Evolutionary conservation across 2,888 invertebrate genomes (phyloP).

Genomic region (Theristus sp.): DNA sequence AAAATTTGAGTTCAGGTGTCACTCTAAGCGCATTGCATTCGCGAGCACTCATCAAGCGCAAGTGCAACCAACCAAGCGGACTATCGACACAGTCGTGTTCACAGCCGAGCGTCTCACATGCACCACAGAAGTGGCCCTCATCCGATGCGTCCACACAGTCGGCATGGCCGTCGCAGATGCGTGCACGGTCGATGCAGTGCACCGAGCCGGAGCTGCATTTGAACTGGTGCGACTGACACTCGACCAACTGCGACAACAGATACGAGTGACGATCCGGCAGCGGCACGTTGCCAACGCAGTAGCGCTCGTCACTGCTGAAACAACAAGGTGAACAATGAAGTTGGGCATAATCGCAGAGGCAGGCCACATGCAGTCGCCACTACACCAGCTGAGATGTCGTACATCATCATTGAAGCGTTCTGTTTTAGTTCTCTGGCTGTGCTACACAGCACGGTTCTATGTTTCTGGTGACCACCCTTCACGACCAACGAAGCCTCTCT

Average conservation of each 20-base stretch:
- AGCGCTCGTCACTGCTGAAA: slow-evolving; percentile 10
- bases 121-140: slow-evolving; percentile 19
- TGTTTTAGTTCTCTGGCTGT: too few species aligned
- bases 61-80: slow-evolving; percentile 5
- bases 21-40: neutral
- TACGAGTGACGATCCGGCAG: neutral
- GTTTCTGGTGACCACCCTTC: too few species aligned
- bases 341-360: too few species aligned
- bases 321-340: too few species aligned
- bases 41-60: neutral
- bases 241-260: neutral
- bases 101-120: slow-evolving; percentile 10
- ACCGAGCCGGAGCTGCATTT: neutral
- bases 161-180: slow-evolving; percentile 13
- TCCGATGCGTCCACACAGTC: slow-evolving; percentile 30
- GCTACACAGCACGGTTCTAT: too few species aligned
- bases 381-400: too few species aligned
- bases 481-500: too few species aligned
- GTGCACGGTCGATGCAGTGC: too few species aligned
- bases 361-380: too few species aligned
- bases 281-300: neutral
- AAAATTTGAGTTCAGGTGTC: too few species aligned
- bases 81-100: slow-evolving; percentile 11
- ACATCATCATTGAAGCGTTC: too few species aligned
- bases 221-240: neutral